Evolutionary conservation across 1,140 invertebrate genomes (phyloP), one percentile per base, ranked within the genome.

Genomic region (Drosophila persimilis): DNA sequence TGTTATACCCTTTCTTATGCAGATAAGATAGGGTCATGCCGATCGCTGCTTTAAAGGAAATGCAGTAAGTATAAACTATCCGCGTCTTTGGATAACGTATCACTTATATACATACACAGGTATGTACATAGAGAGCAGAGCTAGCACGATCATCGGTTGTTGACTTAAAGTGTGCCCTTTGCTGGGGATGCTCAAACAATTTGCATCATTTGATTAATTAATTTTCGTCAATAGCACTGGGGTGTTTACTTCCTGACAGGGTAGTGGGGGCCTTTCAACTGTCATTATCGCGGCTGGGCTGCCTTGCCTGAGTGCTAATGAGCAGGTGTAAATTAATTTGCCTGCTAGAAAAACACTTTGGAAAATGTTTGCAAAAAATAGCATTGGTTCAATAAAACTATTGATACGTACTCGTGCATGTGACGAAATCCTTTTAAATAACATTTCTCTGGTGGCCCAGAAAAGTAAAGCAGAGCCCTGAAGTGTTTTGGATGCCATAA

Each of bases 271-370:
- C 20, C 64, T 43, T 59, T 20, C 63, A 76, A 77, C 72, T 80
- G 65, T 60, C 64, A 66, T 50, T 62, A 58, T 48, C 54, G 45
- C 48, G 54, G 58, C 52, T 63, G 64, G 47, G 31, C 31, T 35
- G 31, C 9, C 43, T 29, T 22, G 61, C 56, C 57, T 57, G 66
- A 77, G 67, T 86, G 81, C 67, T 79, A 84, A 83, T 80, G 59
- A 73, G 73, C 73, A 63, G 77, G 73, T 77, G 81, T 77, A 65
- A 86, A 86, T 85, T 80, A 80, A 86, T 81, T 85, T 84, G 59
- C 62, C 63, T 53, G 50, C 72, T 69, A 71, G 71, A 53, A 60
- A 54, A 60, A 54, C 48, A 47, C 47, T 64, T 69, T 59, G 51
- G 39, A 73, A 74, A 74, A 72, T 65, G 17, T 73, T 73, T 65